Evolutionary conservation across 2,113 vertebrate genomes (phyloP).

Genomic region (Petroica traversi): DNA sequence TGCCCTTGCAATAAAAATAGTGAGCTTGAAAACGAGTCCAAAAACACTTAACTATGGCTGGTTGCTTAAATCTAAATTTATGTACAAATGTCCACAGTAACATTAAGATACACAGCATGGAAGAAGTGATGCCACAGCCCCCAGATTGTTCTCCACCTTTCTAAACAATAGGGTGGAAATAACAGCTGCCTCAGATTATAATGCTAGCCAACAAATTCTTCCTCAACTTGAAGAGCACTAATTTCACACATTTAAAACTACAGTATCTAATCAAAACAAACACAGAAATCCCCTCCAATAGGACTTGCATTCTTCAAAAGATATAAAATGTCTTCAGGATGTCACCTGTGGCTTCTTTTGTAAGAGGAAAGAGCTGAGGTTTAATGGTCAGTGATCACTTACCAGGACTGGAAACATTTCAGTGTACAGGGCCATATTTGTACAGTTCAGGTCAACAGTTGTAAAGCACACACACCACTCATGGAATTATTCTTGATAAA

Average conservation of each 20-base stretch:
- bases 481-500: not conserved
- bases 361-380: not conserved
- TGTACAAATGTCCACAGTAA: not conserved
- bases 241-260: not conserved
- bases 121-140: not conserved
- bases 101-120: not conserved
- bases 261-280: not conserved
- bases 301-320: not conserved
- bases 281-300: not conserved
- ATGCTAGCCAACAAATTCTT: not conserved
- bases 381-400: not conserved
- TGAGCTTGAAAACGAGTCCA: not conserved
- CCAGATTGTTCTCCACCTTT: not conserved
- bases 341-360: not conserved
- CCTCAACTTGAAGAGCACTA: not conserved
- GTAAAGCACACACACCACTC: not conserved
- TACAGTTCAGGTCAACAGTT: not conserved
- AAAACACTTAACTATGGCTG: not conserved
- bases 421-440: not conserved
- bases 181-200: not conserved
- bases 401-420: accelerated
- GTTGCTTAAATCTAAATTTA: not conserved
- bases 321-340: not conserved
- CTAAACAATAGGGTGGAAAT: not conserved
- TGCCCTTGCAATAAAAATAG: not conserved